Conservation (phyloP, 2,797 vertebrate species). For the Galagoides demidoff region DNA sequence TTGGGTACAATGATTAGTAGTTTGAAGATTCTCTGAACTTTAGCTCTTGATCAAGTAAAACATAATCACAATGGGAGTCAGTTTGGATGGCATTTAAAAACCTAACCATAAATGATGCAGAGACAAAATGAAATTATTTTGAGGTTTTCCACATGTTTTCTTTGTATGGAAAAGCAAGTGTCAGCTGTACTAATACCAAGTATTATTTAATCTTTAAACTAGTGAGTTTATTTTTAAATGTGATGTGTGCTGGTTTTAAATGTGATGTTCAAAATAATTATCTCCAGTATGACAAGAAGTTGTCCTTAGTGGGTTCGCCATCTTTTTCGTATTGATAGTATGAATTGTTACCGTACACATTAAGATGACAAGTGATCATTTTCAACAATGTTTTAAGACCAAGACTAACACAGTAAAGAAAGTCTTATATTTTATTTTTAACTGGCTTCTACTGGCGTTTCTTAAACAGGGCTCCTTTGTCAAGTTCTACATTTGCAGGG, state of each 20-base stretch:
- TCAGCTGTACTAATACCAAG: background rate
- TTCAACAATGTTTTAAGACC: conserved; percentile 47
- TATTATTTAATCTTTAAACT: conserved; percentile 25
- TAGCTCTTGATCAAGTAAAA: conserved; percentile 26
- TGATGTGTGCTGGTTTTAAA: background rate
- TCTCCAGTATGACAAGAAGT: conserved; percentile 22
- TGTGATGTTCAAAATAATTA: background rate
- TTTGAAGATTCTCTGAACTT: conserved; percentile 33
- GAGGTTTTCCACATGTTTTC: conserved; percentile 17
- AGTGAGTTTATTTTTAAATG: background rate
- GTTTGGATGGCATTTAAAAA: conserved; percentile 48
- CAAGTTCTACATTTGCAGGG: background rate
- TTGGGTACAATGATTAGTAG: conserved; percentile 26
- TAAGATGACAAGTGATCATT: background rate
- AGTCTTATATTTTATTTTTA: conserved; percentile 37
- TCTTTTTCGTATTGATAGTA: background rate
- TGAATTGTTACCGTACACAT: conserved; percentile 16
- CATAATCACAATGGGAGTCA: background rate
- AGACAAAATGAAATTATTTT: conserved; percentile 42
- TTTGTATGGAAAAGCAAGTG: conserved; percentile 33
- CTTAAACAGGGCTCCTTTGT: conserved; percentile 1
- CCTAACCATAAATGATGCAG: background rate
- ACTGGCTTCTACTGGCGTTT: conserved; percentile 20
- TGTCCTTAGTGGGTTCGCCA: background rate
- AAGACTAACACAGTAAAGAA: background rate